Base-by-base conservation (phyloP, 2,113 vertebrate species). In the Oophaga pumilio region DNA sequence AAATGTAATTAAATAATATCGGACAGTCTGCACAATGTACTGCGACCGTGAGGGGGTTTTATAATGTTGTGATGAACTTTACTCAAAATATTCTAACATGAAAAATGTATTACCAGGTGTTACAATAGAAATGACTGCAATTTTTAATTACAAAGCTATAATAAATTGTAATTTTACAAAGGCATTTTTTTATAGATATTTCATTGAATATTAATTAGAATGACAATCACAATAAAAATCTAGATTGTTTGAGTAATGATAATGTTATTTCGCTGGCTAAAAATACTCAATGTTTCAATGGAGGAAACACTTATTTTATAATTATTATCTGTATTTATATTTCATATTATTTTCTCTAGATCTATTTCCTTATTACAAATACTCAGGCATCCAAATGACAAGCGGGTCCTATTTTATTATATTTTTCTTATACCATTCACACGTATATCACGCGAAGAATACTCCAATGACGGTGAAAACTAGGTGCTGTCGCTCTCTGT, bases 401-500 rank as follows among this genome's bases (percentile, higher is more conserved):
- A n/a, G 69, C 56, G 10, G 57, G 62, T 10, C 17, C 56, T 74
- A 43, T 59, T 62, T 82, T 60, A 10, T 15, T 78, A n/a, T 13
- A 28, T 73, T 76, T 9, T 82, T 82, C 26, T 26, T 13, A 24
- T 69, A 26, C 56, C n/a, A 53, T 15, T 52, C 78, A 13, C n/a
- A 13, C n/a, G 60, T 82, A 74, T 59, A 43, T 71, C 62, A 57
- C 24, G 59, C 50, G 9, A 24, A 71, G 28, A 71, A 22, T 10
- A 74, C 7, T 8, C 57, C n/a, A 52, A 22, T 14, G 15, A 53
- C 9, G 15, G 0, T 5, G 12, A 76, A 76, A 53, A 76, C 6
- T 82, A 76, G 20, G 5, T 14, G 24, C 24, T 33, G 22, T 2
- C 76, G 57, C 20, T 52, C 62, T 57, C 73, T 90, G 90, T 85